Evolutionary conservation across 2,888 invertebrate species (phyloP), one percentile per base, ranked within the genome.

Genomic region (Shargacucullia verbasci): DNA sequence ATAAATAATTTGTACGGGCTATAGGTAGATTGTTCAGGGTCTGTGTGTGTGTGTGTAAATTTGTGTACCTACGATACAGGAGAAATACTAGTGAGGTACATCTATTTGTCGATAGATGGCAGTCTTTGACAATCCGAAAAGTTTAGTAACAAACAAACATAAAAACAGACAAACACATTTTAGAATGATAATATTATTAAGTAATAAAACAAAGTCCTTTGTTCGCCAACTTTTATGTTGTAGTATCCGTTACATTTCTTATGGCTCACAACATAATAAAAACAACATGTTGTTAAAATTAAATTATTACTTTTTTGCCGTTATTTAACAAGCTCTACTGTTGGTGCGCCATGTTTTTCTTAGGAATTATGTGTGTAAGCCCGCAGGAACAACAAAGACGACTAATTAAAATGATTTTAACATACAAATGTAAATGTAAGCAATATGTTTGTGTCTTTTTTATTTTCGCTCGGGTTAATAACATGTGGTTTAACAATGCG

Each of bases 261-360:
- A 50, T 61, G 55, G 29, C 45, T 38, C 44, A 46, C 20, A 49
- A 66, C 50, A 57, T 59, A 64, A 56, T 65, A 54, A 35, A 44
- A 45, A 9, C 41, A 46, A 56, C 44, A 49, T 8, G 54, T 25
- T 70, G 70, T 73, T 59, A 55, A 50, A 60, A 50, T 60, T 75
- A 57, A 73, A 59, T 57, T 73, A 76, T 69, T 60, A 56, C 58
- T 29, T 50, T 62, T 67, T 68, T 66, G 73, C 70, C 73, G 73
- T 73, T 59, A n/a, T 25, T 27, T 29, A 37, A 72, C 67, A 67
- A 13, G 41, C 45, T 46, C 47, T 52, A 69, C 63, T 63, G 56
- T 52, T 41, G 12, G 10, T 11, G 43, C 54, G 35, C 25, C 55
- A 39, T 75, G 73, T 72, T 61, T 52, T 59, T 60, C 76, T 69